Evolutionary conservation across 2,888 invertebrate species (phyloP), one percentile per base, ranked within the genome.

Genomic region (Ctena decussata): DNA sequence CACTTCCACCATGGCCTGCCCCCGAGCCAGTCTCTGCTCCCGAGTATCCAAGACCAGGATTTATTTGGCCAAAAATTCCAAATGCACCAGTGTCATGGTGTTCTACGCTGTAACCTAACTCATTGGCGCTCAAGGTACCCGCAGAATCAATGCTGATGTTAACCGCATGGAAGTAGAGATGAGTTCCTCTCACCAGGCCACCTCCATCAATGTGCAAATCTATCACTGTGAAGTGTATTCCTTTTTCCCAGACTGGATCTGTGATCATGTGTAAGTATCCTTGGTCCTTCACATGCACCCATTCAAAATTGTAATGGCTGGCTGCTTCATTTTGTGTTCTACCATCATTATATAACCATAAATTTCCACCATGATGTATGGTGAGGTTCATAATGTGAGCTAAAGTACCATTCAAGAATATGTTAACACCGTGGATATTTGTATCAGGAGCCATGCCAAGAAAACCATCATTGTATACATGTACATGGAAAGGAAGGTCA

Each of bases 1-100:
- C 93, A 81, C 91, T 91, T 11, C 94, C 94, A 18, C 94, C 93
- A 85, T 93, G 92, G 0, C 93, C 93, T 6, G 90, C 93, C 18
- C 93, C 93, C 21, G 92, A 89, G 24, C 91, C 90, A 8, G 82
- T 82, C 3, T 27, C 70, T 30, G 85, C 73, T 8, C 84, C 80
- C n/a, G 84, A 74, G 11, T 77, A 57, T 18, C 93, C 93, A 12
- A 82, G 77, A 44, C 93, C 93, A 44, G 91, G 91, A 77, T 93
- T 93, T 46, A 93, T 91, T 8, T 82, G 77, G 2, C 92, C 93
- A 46, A 75, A 76, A 0, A 86, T 60, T 6, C 88, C 84, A 32
- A 32, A 53, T 1, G 27, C 49, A 0, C 72, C 30, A 8, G 85
- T 82, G 5, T 71, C 78, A 12, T 69, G n/a, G 1, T 90, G 89